phyloP scores from a whole-genome alignment of 2,113 vertebrate species.

The human region GRCh38 chr5:21276001-21276500 shows the following conservation, averaged over 20 bases:
- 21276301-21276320: background rate
- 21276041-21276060: too few relatives aligned
- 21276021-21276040: too few relatives aligned
- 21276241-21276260: background rate
- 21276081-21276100: too few relatives aligned
- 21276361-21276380: background rate
- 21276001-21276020: too few relatives aligned
- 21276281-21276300: background rate
- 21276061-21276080: too few relatives aligned
- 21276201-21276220: accelerated
- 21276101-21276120: accelerated
- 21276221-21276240: background rate
- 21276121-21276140: background rate
- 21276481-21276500: background rate
- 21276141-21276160: accelerated
- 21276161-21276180: background rate
- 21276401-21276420: background rate
- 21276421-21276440: background rate
- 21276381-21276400: background rate
- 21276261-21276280: background rate
- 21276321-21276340: background rate
- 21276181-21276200: background rate
- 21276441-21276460: constrained; percentile 17
- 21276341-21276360: background rate
- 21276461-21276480: background rate